These are phyloP conservation scores for Pimephales promelas DNA, from an alignment of 2,113 vertebrate genomes.

Conservation along the genomic window DNA sequence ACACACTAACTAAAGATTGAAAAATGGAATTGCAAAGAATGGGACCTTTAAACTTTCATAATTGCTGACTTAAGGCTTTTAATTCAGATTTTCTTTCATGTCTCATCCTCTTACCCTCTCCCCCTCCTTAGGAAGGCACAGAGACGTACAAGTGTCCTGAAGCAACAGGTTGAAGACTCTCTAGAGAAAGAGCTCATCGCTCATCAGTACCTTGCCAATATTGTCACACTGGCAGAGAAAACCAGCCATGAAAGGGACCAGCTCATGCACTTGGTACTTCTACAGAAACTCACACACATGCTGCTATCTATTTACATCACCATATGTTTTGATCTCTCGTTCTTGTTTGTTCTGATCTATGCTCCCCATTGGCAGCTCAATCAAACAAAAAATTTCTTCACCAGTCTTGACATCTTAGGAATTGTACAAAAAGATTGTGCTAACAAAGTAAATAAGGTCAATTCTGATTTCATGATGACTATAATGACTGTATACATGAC, in stretches of 20 bases:
- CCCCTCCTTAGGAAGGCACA: conserved; percentile 75
- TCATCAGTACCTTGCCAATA: conserved; percentile 78
- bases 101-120: not conserved
- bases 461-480: too few species aligned
- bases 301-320: not conserved
- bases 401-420: not conserved
- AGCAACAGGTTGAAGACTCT: conserved; percentile 78
- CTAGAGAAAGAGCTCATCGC: conserved; percentile 79
- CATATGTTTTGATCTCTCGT: not conserved
- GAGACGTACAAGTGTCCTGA: conserved; percentile 77
- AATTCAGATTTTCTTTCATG: not conserved
- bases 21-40: too few species aligned
- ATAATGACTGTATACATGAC: not conserved
- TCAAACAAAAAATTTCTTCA: not conserved
- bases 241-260: conserved; percentile 83
- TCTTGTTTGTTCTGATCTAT: conserved; percentile 3
- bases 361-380: not conserved
- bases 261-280: conserved; percentile 81
- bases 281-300: conserved; percentile 1
- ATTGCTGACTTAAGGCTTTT: not conserved
- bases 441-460: too few species aligned
- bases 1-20: too few species aligned
- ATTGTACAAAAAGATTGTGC: not conserved
- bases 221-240: conserved; percentile 82
- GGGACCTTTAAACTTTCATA: not conserved